Conservation (phyloP, 1,140 invertebrate genomes). For the Cryptotermes secundus region DNA sequence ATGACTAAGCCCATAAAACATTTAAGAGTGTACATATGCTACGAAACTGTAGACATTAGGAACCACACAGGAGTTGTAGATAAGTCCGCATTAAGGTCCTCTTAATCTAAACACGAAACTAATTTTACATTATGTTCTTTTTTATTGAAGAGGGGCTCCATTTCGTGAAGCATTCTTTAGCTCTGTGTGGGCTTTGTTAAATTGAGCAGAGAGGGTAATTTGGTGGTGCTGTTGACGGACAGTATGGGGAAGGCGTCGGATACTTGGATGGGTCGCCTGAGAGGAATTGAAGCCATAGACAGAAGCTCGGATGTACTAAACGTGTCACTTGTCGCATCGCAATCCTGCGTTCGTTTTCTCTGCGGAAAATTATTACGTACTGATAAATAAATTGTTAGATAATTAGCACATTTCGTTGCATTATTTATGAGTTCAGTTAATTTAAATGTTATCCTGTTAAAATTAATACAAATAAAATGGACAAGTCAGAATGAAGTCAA, state of each 20-base stretch:
- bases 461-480: no score
- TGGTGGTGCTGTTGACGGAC: neutral
- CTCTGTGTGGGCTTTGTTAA: neutral
- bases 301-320: no score
- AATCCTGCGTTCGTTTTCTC: no score
- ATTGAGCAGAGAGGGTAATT: neutral
- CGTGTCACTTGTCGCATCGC: no score
- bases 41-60: neutral
- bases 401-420: no score
- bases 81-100: neutral
- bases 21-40: constrained; percentile 17
- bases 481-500: no score
- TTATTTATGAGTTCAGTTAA: no score
- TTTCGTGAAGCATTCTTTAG: neutral
- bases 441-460: no score
- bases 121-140: constrained; percentile 20
- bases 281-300: no score
- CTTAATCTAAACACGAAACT: constrained; percentile 7
- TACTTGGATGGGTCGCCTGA: no score
- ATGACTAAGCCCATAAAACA: neutral
- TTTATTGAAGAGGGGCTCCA: neutral
- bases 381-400: no score
- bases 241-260: neutral
- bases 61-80: neutral
- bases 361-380: no score